Conservation (phyloP, 1,140 invertebrate genomes). For the Zaprionus gabonicus region DNA sequence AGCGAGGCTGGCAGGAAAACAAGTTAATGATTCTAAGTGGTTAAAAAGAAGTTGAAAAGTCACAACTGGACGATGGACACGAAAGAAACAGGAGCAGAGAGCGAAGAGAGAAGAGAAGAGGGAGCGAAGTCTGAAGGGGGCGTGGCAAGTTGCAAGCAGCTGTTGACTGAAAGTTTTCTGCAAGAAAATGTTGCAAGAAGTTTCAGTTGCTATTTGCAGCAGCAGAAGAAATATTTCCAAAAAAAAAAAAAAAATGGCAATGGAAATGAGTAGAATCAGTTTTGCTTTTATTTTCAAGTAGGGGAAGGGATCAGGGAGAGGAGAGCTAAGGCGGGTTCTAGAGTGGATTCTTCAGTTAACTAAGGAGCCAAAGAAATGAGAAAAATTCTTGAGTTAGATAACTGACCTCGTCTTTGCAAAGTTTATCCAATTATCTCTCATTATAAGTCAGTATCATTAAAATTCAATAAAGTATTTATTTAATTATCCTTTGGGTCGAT, state of each 20-base stretch:
- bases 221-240: background rate
- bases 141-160: constrained; percentile 28
- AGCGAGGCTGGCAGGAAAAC: constrained; percentile 25
- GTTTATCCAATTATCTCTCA: background rate
- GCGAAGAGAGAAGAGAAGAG: background rate
- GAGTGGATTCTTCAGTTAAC: too few relatives aligned
- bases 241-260: background rate
- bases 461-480: too few relatives aligned
- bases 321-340: too few relatives aligned
- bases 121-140: background rate
- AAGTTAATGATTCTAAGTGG: constrained; percentile 52
- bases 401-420: background rate
- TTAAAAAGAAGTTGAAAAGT: constrained; percentile 48
- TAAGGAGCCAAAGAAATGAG: too few relatives aligned
- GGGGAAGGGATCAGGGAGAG: too few relatives aligned
- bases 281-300: too few relatives aligned
- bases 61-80: constrained; percentile 24
- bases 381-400: background rate
- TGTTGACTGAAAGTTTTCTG: constrained; percentile 44
- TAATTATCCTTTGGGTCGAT: too few relatives aligned
- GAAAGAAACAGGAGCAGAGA: background rate
- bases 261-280: background rate
- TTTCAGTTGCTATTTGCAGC: background rate
- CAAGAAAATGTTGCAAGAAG: constrained; percentile 27
- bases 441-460: too few relatives aligned